Conservation (phyloP, 92 coral and sea anemone genomes). For the Phenganax marumi region DNA sequence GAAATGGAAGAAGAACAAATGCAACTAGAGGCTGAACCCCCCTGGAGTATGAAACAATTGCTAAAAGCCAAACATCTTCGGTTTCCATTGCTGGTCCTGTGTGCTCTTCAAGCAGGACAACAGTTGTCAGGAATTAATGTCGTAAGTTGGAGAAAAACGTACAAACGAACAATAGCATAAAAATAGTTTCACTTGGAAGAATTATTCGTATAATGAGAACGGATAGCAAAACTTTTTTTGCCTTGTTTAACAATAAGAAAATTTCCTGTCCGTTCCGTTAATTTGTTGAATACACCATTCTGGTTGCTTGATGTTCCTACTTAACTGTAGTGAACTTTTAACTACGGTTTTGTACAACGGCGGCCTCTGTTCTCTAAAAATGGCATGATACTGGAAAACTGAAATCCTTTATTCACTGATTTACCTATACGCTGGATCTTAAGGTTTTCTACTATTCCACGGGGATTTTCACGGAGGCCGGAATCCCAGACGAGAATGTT, state of each 20-base stretch:
- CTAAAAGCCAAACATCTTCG: slow-evolving; percentile 11
- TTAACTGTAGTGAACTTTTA: no score
- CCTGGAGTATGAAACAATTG: slow-evolving; percentile 29
- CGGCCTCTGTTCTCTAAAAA: no score
- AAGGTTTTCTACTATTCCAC: slow-evolving; percentile 26
- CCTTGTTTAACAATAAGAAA: no score
- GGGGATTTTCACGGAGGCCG: slow-evolving; percentile 8
- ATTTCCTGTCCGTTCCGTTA: no score
- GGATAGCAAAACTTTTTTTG: no score
- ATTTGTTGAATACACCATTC: no score
- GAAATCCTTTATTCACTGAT: neutral
- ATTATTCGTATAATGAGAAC: neutral
- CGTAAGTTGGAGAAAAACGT: slow-evolving; percentile 20
- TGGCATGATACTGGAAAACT: neutral
- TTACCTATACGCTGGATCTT: neutral
- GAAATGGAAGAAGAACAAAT: slow-evolving; percentile 27
- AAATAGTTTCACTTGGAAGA: neutral
- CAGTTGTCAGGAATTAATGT: slow-evolving; percentile 28
- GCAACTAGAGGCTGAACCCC: slow-evolving; percentile 18
- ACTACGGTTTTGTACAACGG: no score
- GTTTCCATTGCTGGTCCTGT: neutral
- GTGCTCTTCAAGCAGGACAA: slow-evolving; percentile 5
- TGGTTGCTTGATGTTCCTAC: no score
- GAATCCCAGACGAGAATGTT: neutral
- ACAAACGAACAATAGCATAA: no score